A percentile compares a stretch with the other conserved stretches of the same genome.
Conservation (phyloP, 2,797 vertebrate species). For the Amblyraja radiata region DNA sequence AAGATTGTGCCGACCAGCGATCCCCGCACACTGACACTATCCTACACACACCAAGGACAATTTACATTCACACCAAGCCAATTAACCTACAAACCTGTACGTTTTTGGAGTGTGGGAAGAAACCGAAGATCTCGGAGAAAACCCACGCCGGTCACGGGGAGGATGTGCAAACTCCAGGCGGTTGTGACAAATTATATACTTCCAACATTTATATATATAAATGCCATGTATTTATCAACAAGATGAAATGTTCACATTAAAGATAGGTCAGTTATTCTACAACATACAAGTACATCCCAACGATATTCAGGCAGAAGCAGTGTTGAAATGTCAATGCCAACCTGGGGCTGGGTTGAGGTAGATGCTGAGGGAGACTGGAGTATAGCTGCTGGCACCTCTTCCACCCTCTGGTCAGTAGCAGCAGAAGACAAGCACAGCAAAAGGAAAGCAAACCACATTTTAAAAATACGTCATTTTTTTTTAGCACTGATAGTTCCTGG, state of each 20-base stretch:
- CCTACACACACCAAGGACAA: too few species aligned
- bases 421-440: slow-evolving; percentile 44
- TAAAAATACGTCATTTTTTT: slow-evolving; percentile 41
- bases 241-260: background rate
- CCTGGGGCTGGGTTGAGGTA: slow-evolving; percentile 60
- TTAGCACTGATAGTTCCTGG: background rate
- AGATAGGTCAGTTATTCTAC: background rate
- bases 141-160: too few species aligned
- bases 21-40: too few species aligned
- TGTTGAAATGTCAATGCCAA: slow-evolving; percentile 50
- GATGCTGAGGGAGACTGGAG: slow-evolving; percentile 59
- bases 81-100: too few species aligned
- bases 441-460: slow-evolving; percentile 53
- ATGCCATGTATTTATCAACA: background rate
- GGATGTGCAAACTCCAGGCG: too few species aligned
- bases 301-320: background rate
- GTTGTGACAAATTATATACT: background rate
- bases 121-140: too few species aligned
- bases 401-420: slow-evolving; percentile 61
- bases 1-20: too few species aligned
- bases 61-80: too few species aligned
- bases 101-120: too few species aligned
- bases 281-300: slow-evolving; percentile 20
- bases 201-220: background rate
- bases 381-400: slow-evolving; percentile 63